Evolutionary conservation across 2,113 vertebrate genomes (phyloP).

Genomic region (Silurus asotus): DNA sequence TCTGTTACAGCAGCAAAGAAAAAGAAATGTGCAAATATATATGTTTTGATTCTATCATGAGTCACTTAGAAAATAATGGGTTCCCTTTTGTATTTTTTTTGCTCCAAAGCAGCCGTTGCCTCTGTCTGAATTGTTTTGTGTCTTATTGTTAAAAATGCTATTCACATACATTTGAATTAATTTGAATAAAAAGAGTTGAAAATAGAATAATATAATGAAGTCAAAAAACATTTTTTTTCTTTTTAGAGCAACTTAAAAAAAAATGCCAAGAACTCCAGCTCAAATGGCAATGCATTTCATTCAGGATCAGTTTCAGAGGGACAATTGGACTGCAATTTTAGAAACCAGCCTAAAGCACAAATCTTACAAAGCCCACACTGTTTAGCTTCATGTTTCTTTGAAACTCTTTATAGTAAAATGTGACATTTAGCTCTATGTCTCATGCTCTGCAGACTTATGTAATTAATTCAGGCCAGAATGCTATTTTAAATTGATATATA

Average conservation of each 20-base stretch:
- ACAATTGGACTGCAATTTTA: neutral
- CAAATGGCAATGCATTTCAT: neutral
- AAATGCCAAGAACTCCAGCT: neutral
- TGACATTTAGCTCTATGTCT: neutral
- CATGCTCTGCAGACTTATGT: neutral
- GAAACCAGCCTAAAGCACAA: conserved; percentile 1
- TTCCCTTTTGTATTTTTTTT: neutral
- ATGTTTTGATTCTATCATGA: neutral
- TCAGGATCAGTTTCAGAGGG: neutral
- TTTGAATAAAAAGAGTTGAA: neutral
- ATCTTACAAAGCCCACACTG: neutral
- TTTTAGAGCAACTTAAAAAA: neutral
- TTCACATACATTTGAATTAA: neutral
- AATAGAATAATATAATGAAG: neutral
- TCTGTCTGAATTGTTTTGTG: neutral
- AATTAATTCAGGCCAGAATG: neutral
- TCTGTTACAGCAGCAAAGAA: too few relatives aligned
- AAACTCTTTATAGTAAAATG: neutral
- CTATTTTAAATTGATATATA: neutral
- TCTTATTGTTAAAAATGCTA: neutral
- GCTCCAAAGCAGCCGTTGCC: neutral
- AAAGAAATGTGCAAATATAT: too few relatives aligned
- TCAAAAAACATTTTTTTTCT: neutral
- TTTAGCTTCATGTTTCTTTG: neutral
- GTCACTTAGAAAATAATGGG: neutral